A percentile compares a stretch with the other conserved stretches of the same genome.
These are phyloP conservation scores for Apis cerana DNA, from an alignment of 1,140 invertebrate genomes.

Conservation along the genomic window DNA sequence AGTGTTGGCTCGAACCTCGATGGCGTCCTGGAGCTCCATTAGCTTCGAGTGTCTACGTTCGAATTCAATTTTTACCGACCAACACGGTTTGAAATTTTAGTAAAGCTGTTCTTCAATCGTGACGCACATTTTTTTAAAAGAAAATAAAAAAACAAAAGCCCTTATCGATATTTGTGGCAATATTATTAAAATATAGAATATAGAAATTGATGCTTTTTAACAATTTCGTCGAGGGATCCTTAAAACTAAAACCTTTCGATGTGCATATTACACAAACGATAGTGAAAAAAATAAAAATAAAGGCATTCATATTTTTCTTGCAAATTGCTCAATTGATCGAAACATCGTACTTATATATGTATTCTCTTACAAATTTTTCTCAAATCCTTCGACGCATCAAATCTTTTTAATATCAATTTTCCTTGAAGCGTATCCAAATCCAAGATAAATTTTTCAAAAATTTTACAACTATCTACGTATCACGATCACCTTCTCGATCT, in stretches of 20 bases:
- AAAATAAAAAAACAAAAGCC: background rate
- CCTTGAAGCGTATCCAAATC: too few relatives aligned
- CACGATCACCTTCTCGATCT: too few relatives aligned
- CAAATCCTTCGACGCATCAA: too few relatives aligned
- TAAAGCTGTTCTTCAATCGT: background rate
- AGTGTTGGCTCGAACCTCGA: slow-evolving; percentile 24
- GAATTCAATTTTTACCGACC: slow-evolving; percentile 24
- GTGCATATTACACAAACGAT: background rate
- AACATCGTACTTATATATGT: too few relatives aligned
- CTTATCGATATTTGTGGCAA: background rate
- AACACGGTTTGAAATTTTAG: slow-evolving; percentile 13
- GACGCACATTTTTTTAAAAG: background rate
- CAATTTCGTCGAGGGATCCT: background rate
- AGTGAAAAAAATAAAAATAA: background rate
- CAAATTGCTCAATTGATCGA: background rate
- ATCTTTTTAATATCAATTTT: too few relatives aligned
- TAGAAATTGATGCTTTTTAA: background rate
- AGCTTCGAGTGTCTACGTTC: slow-evolving; percentile 27
- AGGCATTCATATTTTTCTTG: background rate
- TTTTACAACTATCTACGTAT: too few relatives aligned
- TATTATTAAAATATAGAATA: background rate
- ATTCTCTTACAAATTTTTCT: too few relatives aligned
- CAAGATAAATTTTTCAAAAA: too few relatives aligned
- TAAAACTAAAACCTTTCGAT: background rate
- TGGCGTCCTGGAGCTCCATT: slow-evolving; percentile 26